Base-by-base conservation (phyloP, 2,888 invertebrate genomes). In the Xestobium rufovillosum region DNA sequence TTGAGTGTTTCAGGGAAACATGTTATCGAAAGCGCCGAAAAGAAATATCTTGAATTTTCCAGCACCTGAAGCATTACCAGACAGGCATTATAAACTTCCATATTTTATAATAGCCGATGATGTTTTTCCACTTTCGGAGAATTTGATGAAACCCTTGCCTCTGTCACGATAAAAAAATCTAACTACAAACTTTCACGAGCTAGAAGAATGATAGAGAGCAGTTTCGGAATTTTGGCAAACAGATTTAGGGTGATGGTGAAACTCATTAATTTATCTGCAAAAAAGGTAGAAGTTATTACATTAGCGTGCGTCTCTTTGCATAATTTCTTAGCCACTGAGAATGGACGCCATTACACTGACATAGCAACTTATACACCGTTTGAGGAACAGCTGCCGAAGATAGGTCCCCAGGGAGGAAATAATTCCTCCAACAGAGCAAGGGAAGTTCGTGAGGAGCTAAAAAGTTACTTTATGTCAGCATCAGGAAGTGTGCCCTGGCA, bases 221-320 rank as follows among this genome's bases (percentile, higher is more conserved):
- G 31, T 4, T 36, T 36, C 29, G 36, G 36, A 3, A 35, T 35
- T 9, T 35, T 35, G 14, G 31, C 36, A 11, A 35, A 35, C 15
- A 61, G 58, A 46, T 60, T n/a, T n/a, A 6, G 36, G 9, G 36
- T 36, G 9, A 9, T 36, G 12, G 11, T 36, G n/a, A 36, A 36
- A 16, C 10, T 19, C 3, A 36, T 36, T n/a, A 33, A 14, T 34
- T 34, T 36, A 36, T n/a, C n/a, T 3, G 17, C 34, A 2, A 23
- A 36, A 13, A 36, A 36, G 23, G 36, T 34, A 3, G 17, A 34
- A 8, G 16, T 10, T 11, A 36, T 36, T 9, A 36, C 36, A 19
- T 15, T 34, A 3, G 36, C 36, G 3, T 36, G 36, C 30, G 13
- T 34, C 9, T 12, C 14, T n/a, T 15, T 36, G n/a, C 36, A 36